phyloP scores from a whole-genome alignment of 2,888 invertebrate species.

The Drosophila kokeensis region DNA sequence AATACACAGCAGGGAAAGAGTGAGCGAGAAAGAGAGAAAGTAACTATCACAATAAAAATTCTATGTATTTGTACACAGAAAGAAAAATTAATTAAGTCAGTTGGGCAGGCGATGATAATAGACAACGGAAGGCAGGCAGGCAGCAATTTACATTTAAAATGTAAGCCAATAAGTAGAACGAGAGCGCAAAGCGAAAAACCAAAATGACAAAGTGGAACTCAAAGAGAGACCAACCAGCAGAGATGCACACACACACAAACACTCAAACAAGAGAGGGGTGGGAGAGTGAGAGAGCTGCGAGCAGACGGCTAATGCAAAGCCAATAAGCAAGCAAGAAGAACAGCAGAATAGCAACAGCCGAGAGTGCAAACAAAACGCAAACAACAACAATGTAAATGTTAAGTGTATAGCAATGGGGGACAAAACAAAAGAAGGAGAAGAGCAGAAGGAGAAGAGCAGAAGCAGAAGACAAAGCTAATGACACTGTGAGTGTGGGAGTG shows the following conservation, averaged over 20 bases:
- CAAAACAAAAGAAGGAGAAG: conserved; percentile 29
- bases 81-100: conserved; percentile 61
- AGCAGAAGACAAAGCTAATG: conserved; percentile 9
- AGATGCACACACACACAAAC: neutral
- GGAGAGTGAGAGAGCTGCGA: conserved; percentile 18
- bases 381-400: conserved; percentile 42
- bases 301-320: conserved; percentile 46
- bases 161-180: conserved; percentile 61
- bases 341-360: conserved; percentile 17
- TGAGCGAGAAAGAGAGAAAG: conserved; percentile 10
- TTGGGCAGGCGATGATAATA: conserved; percentile 46
- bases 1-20: neutral
- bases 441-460: conserved; percentile 16
- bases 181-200: conserved; percentile 40
- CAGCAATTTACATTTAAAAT: conserved; percentile 64
- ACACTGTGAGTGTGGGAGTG: conserved; percentile 9
- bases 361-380: conserved; percentile 43
- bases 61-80: conserved; percentile 3
- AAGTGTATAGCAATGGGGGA: conserved; percentile 34
- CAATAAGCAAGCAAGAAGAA: conserved; percentile 36
- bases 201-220: conserved; percentile 44
- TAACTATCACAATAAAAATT: conserved; percentile 36
- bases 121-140: conserved; percentile 13
- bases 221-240: conserved; percentile 25
- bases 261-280: neutral